Evolutionary conservation across 2,888 invertebrate genomes (phyloP).

Genomic region (Formica aserva): DNA sequence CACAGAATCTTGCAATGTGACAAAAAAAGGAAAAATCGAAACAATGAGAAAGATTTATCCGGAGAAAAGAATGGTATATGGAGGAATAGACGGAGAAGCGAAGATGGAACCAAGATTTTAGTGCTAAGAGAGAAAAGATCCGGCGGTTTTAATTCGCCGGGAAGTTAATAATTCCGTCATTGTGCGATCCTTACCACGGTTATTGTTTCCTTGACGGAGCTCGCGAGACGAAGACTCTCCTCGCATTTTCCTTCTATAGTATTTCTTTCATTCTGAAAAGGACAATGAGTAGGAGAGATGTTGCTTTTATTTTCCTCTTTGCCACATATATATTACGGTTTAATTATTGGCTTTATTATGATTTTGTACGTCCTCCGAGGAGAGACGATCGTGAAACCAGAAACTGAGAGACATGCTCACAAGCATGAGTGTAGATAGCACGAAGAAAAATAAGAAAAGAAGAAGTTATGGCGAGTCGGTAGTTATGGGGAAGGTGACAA

Average conservation of each 20-base stretch:
- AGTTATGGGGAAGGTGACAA: constrained; percentile 59
- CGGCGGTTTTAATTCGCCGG: constrained; percentile 82
- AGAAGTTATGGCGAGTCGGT: constrained; percentile 43
- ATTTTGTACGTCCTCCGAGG: constrained; percentile 80
- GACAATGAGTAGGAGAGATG: constrained; percentile 80
- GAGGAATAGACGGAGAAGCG: constrained; percentile 16
- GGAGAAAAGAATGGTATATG: constrained; percentile 27
- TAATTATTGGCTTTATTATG: constrained; percentile 85
- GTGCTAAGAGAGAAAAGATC: constrained; percentile 66
- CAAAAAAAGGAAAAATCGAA: constrained; percentile 17
- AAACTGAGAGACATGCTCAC: constrained; percentile 12
- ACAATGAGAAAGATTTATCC: constrained; percentile 39
- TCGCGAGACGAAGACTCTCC: constrained; percentile 70
- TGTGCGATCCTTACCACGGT: constrained; percentile 80
- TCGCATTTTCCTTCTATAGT: constrained; percentile 63
- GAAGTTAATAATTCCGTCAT: constrained; percentile 84
- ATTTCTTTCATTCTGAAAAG: constrained; percentile 78
- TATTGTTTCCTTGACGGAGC: constrained; percentile 82
- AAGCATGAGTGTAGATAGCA: constrained; percentile 8
- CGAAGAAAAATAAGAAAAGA: constrained; percentile 27
- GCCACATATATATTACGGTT: constrained; percentile 71
- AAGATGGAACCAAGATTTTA: constrained; percentile 37
- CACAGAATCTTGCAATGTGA: background rate
- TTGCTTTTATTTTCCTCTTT: constrained; percentile 61
- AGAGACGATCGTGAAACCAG: constrained; percentile 63